Base-by-base conservation (phyloP, 2,113 vertebrate species). In the Anguilla japonica region DNA sequence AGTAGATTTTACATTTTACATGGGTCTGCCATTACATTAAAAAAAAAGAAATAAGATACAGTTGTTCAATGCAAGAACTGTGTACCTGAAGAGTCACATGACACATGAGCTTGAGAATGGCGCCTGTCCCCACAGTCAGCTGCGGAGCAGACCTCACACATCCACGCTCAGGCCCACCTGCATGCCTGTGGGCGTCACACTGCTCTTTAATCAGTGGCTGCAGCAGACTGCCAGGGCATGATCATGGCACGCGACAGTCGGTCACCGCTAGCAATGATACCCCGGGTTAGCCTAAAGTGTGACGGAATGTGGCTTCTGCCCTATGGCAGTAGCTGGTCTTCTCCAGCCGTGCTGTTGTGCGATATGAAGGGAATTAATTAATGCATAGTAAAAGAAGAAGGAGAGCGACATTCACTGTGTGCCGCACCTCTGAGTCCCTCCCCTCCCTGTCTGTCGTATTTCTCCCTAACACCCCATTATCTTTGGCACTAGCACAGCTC, bases 401-500 rank as follows among this genome's bases (percentile, higher is more conserved):
- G 83, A 29, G 81, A 79, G 16, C 20, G 60, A 14, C 26, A 2
- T 26, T n/a, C 84, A 53, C 82, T 34, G 80, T 67, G 60, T 11
- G 60, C 60, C 8, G 18, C 22, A 26, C 60, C 60, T 26, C 60
- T 22, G 18, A 3, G 60, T 86, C 79, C 80, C 89, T 86, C 83
- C 89, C 89, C 90, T 90, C 91, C 89, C 90, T 88, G 22, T 88
- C 80, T 78, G 81, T 43, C n/a, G 87, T 88, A 82, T 87, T 88
- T 88, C 87, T 87, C 87, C 56, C 15, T 15, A 71, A 63, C 43
- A 87, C 83, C 22, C 85, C 84, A 86, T 84, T 87, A 90, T 88
- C 84, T 26, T 56, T 88, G 83, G 41, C 71, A 78, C 40, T 88
- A 63, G 81, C 84, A 84, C 84, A 56, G 67, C 84, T 90, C 3